phyloP scores from a whole-genome alignment of 2,888 invertebrate species.

The Drosophila recens region DNA sequence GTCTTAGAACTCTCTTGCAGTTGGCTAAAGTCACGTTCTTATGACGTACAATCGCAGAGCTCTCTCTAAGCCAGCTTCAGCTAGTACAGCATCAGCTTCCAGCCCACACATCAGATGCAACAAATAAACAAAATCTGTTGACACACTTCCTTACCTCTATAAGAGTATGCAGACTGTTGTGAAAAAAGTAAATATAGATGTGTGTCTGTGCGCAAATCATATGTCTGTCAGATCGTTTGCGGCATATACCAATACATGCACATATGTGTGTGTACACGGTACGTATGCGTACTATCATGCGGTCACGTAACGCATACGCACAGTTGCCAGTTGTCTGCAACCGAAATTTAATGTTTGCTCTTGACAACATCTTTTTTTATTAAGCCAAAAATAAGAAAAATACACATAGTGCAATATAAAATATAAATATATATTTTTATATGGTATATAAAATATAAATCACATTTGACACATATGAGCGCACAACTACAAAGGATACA shows the following conservation, averaged over 20 bases:
- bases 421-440: slow-evolving; percentile 13
- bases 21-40: slow-evolving; percentile 46
- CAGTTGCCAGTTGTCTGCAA: slow-evolving; percentile 32
- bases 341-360: slow-evolving; percentile 47
- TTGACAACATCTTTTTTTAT: slow-evolving; percentile 46
- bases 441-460: slow-evolving; percentile 38
- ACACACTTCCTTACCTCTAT: slow-evolving; percentile 26
- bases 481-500: slow-evolving; percentile 30
- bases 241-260: slow-evolving; percentile 15
- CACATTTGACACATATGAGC: slow-evolving; percentile 46
- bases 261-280: background rate
- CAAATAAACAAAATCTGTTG: slow-evolving; percentile 25
- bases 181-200: background rate
- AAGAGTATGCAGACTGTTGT: slow-evolving; percentile 7
- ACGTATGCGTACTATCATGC: slow-evolving; percentile 38
- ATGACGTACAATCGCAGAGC: slow-evolving; percentile 17
- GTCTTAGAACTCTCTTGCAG: slow-evolving; percentile 18
- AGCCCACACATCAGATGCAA: slow-evolving; percentile 30
- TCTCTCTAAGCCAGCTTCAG: slow-evolving; percentile 13
- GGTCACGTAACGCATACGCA: slow-evolving; percentile 59
- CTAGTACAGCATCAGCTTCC: background rate
- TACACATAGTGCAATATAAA: slow-evolving; percentile 9
- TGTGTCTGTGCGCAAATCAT: slow-evolving; percentile 35
- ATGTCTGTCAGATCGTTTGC: slow-evolving; percentile 39
- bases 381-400: slow-evolving; percentile 19